Evolutionary conservation across 1,140 invertebrate genomes (phyloP), one percentile per base, ranked within the genome.

Genomic region (Drosophila malerkotliana): DNA sequence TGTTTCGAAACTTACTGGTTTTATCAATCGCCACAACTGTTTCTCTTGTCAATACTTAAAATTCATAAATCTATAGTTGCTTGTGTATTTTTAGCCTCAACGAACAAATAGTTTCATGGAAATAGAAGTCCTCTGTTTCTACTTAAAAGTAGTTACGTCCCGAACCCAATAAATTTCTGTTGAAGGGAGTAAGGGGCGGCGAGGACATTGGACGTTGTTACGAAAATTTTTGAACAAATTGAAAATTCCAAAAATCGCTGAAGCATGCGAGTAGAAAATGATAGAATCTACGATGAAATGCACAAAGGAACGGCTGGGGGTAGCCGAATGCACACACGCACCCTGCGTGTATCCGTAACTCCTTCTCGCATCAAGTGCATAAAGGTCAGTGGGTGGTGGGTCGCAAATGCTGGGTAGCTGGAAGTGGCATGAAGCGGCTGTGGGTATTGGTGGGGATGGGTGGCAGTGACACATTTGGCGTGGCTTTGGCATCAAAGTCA

Each of bases 221-320:
- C 82, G 82, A 87, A 87, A 87, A 87, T 87, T 77, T 82, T 84
- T 79, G 83, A 87, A 83, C 83, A 87, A 87, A 87, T 87, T 87
- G 83, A 87, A 87, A 87, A 87, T 87, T 87, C 83, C 83, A 77
- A 88, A 87, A 87, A 77, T 87, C 68, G 83, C 83, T 83, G 83
- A 79, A 73, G 79, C 83, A 83, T 87, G 76, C 72, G 75, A 83
- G 79, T 79, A 83, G 79, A 79, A 87, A 87, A 87, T 87, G 83
- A 87, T 87, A 87, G 75, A 88, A 88, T 87, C 83, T 72, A 83
- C 79, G 78, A 87, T 87, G 82, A 87, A 87, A 87, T 85, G 82
- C 83, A 82, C 69, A 88, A 87, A 72, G 57, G 66, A 39, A 49
- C 37, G 39, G n/a, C n/a, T 15, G 30, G 28, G 8, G 39, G 30